Evolutionary conservation across 2,888 invertebrate species (phyloP).

Genomic region (Pocota personata): DNA sequence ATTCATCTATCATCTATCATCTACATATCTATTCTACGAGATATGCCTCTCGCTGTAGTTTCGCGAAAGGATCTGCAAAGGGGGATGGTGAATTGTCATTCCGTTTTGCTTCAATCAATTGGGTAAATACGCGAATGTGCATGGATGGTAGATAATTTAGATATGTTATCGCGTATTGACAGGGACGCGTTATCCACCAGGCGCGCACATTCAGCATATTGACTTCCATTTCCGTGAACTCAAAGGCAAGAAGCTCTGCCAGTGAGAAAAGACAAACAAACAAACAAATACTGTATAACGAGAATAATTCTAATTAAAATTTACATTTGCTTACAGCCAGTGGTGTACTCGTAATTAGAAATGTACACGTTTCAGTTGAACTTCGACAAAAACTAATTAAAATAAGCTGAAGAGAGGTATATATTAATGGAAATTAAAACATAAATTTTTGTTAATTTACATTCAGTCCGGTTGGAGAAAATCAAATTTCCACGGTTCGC

Average conservation of each 20-base stretch:
- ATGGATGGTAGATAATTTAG: conserved; percentile 29
- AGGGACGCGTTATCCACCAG: conserved; percentile 1
- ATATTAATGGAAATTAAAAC: neutral
- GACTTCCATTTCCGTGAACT: conserved; percentile 34
- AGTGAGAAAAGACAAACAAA: conserved; percentile 33
- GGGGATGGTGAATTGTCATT: conserved; percentile 48
- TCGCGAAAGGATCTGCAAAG: conserved; percentile 5
- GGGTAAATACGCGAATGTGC: conserved; percentile 50
- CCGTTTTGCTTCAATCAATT: conserved; percentile 69
- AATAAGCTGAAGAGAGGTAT: neutral
- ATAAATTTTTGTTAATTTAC: neutral
- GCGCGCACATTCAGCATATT: conserved; percentile 33
- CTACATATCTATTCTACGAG: conserved; percentile 34
- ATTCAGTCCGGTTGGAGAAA: no score
- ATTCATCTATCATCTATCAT: conserved; percentile 66
- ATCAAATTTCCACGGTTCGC: no score
- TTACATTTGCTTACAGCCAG: conserved; percentile 36
- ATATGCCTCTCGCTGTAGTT: neutral
- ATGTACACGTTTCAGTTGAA: conserved; percentile 24
- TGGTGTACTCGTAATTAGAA: conserved; percentile 45
- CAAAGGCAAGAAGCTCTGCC: neutral
- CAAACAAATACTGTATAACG: conserved; percentile 24
- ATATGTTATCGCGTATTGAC: conserved; percentile 37
- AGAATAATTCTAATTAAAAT: conserved; percentile 59
- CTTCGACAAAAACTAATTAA: conserved; percentile 23